Conservation (phyloP, 2,888 invertebrate genomes). For the Acleris literana region DNA sequence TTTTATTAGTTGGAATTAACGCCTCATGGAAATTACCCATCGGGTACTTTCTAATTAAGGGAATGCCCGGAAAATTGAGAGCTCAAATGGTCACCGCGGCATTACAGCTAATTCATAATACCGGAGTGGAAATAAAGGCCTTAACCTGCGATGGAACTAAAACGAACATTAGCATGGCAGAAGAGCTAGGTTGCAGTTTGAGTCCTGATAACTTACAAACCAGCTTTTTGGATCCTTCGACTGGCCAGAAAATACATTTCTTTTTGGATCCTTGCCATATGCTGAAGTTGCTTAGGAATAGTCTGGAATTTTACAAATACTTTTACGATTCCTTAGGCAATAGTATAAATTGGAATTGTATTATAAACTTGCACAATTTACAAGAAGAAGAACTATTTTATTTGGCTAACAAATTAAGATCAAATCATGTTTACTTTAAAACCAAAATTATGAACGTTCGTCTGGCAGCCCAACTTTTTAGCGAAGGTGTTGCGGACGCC, state of each 20-base stretch:
- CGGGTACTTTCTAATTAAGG: slow-evolving; percentile 34
- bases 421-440: too few relatives aligned
- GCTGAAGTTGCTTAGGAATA: slow-evolving; percentile 39
- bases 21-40: slow-evolving; percentile 26
- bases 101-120: slow-evolving; percentile 35
- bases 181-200: slow-evolving; percentile 39
- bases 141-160: slow-evolving; percentile 41
- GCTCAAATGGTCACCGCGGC: slow-evolving; percentile 36
- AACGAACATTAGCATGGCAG: slow-evolving; percentile 40
- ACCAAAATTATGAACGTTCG: slow-evolving; percentile 40
- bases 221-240: slow-evolving; percentile 33
- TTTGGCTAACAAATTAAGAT: slow-evolving; percentile 18
- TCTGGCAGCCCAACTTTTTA: slow-evolving; percentile 41
- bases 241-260: slow-evolving; percentile 34
- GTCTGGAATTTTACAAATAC: slow-evolving; percentile 32
- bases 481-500: slow-evolving; percentile 37
- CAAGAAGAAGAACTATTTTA: slow-evolving; percentile 33
- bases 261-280: slow-evolving; percentile 41
- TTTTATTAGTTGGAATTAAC: slow-evolving; percentile 28
- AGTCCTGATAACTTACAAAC: slow-evolving; percentile 37
- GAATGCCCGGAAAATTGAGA: slow-evolving; percentile 25
- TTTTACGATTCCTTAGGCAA: slow-evolving; percentile 10
- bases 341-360: slow-evolving; percentile 25
- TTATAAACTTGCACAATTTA: slow-evolving; percentile 28
- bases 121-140: slow-evolving; percentile 39